These are phyloP conservation scores for Phoebastria nigripes DNA, from an alignment of 2,797 vertebrate species.

Conservation along the genomic window DNA sequence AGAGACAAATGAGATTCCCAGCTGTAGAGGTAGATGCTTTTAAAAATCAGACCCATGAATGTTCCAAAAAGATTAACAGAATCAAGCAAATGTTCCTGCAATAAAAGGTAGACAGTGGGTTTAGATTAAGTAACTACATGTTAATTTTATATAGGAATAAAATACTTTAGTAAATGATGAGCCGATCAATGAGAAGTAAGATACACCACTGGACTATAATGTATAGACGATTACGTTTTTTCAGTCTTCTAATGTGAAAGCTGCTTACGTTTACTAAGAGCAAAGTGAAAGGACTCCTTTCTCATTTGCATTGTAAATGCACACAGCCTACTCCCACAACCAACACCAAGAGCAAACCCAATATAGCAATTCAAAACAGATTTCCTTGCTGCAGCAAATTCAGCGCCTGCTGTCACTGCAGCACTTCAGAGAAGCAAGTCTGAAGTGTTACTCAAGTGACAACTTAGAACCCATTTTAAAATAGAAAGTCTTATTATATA, in stretches of 20 bases:
- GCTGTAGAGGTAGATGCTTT: neutral
- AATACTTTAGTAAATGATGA: neutral
- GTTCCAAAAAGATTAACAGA: neutral
- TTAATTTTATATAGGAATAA: neutral
- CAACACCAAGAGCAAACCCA: neutral
- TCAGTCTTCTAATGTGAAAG: neutral
- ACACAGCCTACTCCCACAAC: neutral
- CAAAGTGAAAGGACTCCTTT: neutral
- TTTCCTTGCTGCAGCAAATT: neutral
- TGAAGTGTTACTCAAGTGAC: constrained; percentile 6
- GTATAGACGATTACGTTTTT: neutral
- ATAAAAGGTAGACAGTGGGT: neutral
- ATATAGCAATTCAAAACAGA: neutral
- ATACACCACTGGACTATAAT: neutral
- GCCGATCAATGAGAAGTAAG: neutral
- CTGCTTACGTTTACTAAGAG: neutral
- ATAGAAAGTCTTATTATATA: neutral
- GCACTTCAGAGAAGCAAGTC: neutral
- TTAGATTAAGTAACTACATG: neutral
- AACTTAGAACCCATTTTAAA: neutral
- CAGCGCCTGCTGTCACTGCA: neutral
- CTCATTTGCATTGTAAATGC: constrained; percentile 30
- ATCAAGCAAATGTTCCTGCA: neutral
- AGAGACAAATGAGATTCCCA: neutral
- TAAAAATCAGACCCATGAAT: neutral